phyloP scores from a whole-genome alignment of 2,113 vertebrate genomes.

The Ictalurus furcatus region DNA sequence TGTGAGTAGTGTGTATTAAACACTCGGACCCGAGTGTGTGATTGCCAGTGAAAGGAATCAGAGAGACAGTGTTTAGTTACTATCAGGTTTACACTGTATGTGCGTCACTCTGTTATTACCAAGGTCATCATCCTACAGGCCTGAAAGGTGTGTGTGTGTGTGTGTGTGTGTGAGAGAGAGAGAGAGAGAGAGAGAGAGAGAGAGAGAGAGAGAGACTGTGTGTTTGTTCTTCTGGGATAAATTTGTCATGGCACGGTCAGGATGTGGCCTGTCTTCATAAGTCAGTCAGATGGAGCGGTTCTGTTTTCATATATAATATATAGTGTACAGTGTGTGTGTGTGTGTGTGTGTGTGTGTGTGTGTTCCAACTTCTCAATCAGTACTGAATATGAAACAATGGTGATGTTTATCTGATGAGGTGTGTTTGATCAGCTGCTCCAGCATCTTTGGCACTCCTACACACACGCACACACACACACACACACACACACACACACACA shows the following conservation, averaged over 20 bases:
- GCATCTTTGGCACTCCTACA: background rate
- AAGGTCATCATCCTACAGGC: constrained; percentile 32
- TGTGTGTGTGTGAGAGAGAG: background rate
- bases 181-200: background rate
- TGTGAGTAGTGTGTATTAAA: background rate
- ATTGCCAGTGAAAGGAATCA: background rate
- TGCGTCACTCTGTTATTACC: constrained; percentile 33
- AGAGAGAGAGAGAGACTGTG: background rate
- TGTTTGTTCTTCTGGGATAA: constrained; percentile 21
- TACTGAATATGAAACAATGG: constrained; percentile 21
- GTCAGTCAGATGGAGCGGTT: background rate
- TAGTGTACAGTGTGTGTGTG: background rate
- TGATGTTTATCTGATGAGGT: constrained; percentile 26
- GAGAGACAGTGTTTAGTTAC: constrained; percentile 28
- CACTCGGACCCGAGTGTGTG: background rate
- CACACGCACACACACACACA: background rate
- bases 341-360: constrained; percentile 35
- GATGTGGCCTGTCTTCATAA: constrained; percentile 20
- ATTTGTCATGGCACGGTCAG: constrained; percentile 27
- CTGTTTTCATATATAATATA: background rate
- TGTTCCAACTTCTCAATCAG: background rate
- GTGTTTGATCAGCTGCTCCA: constrained; percentile 41
- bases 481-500: constrained; percentile 10
- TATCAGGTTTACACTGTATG: constrained; percentile 1
- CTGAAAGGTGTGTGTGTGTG: background rate